Base-by-base conservation (phyloP, 2,113 vertebrate genomes). In the Kryptolebias marmoratus region DNA sequence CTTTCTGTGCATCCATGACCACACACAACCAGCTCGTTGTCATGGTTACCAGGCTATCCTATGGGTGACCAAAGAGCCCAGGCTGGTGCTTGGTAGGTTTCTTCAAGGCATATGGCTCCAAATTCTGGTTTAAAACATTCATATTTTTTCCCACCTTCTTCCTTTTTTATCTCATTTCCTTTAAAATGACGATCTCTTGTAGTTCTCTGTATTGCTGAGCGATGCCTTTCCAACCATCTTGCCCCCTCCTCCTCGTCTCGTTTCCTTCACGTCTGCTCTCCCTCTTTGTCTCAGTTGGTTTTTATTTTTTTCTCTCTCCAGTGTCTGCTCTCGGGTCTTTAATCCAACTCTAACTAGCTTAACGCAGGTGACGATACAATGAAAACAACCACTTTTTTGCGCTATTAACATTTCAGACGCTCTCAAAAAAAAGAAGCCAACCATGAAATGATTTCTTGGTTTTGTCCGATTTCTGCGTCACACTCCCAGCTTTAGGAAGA, bases 21-120 rank as follows among this genome's bases (percentile, higher is more conserved):
- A 1, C 61, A 57, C 59, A 48, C 50, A 32, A 8, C 70, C 64
- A 49, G 53, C 70, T 71, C 72, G 91, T 92, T 88, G 90, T 86
- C 93, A 92, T 94, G 91, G 91, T 83, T 69, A 82, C 83, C 71
- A 84, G 71, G 75, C 80, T 54, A 75, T 81, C 85, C 67, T 73
- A 77, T 85, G 75, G 84, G 75, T 89, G 79, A 73, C 88, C 81
- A 85, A 79, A 85, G 90, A 80, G 53, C 80, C 68, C 60, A 73
- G 80, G 52, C 58, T 75, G 62, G 44, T 36, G 44, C 45, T 62
- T n/a, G 14, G 74, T 77, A 83, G 49, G 59, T 76, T 69, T 69
- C 69, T 80, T 65, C 48, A 58, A 69, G 72, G 63, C 5, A 39
- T 64, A 32, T 47, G 30, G 49, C 22, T 47, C 62, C 53, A 76